phyloP scores from a whole-genome alignment of 2,888 invertebrate genomes.

The Iphiclides podalirius region DNA sequence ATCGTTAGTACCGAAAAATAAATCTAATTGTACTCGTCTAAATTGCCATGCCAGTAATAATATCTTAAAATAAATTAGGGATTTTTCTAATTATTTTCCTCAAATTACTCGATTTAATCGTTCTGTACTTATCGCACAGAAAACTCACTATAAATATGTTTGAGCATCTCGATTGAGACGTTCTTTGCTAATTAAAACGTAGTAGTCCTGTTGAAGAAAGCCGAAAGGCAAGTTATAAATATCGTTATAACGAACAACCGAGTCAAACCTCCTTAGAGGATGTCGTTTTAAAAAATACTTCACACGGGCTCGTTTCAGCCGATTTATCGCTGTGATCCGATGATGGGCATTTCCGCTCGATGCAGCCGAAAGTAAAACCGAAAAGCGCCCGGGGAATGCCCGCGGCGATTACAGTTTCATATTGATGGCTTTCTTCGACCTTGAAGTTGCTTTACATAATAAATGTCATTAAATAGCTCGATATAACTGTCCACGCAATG shows the following conservation, averaged over 20 bases:
- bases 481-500: too few relatives aligned
- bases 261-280: conserved; percentile 5
- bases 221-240: not conserved
- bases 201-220: not conserved
- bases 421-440: conserved; percentile 13
- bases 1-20: too few relatives aligned
- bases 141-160: too few relatives aligned
- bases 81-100: too few relatives aligned
- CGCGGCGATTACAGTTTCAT: conserved; percentile 1
- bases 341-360: conserved; percentile 18
- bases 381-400: not conserved
- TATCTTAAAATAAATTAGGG: too few relatives aligned
- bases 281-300: conserved; percentile 3
- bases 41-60: too few relatives aligned
- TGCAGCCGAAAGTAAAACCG: conserved; percentile 52
- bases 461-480: not conserved
- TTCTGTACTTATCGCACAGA: too few relatives aligned
- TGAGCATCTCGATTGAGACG: too few relatives aligned
- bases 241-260: conserved; percentile 7
- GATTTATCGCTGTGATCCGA: conserved; percentile 15
- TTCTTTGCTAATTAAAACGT: not conserved
- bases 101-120: too few relatives aligned
- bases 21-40: too few relatives aligned
- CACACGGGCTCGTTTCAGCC: conserved; percentile 9
- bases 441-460: conserved; percentile 4